These are phyloP conservation scores for Dermolepida albohirtum DNA, from an alignment of 2,888 invertebrate species.

Conservation along the genomic window DNA sequence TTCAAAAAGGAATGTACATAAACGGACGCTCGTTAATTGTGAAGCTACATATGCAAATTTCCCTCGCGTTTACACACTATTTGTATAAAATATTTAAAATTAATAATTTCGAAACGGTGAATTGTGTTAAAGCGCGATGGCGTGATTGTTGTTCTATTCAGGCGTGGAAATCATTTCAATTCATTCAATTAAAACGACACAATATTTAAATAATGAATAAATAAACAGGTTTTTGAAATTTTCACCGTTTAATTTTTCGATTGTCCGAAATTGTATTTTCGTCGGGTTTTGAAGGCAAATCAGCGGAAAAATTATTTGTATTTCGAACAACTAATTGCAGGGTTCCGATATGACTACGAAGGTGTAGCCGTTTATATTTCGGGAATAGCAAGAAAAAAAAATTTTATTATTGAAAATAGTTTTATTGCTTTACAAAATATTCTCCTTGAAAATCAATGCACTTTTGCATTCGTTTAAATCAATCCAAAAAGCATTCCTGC, in stretches of 20 bases:
- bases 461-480: no score
- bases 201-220: conserved; percentile 31
- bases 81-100: conserved; percentile 18
- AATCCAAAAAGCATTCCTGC: no score
- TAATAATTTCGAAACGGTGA: conserved; percentile 21
- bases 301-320: no score
- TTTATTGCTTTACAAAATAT: no score
- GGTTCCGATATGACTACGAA: no score
- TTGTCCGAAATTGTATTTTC: neutral
- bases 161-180: conserved; percentile 13
- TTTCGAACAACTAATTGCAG: no score
- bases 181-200: conserved; percentile 31
- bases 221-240: conserved; percentile 13
- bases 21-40: conserved; percentile 6
- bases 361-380: no score
- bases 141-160: conserved; percentile 25
- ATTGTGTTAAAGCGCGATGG: neutral
- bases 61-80: neutral
- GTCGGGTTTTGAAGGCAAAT: neutral
- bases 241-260: neutral
- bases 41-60: conserved; percentile 15
- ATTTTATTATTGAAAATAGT: no score
- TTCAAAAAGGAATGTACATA: neutral
- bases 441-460: no score
- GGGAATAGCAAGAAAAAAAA: no score